Evolutionary conservation across 2,888 invertebrate species (phyloP).

Genomic region (Drosophila histrio): DNA sequence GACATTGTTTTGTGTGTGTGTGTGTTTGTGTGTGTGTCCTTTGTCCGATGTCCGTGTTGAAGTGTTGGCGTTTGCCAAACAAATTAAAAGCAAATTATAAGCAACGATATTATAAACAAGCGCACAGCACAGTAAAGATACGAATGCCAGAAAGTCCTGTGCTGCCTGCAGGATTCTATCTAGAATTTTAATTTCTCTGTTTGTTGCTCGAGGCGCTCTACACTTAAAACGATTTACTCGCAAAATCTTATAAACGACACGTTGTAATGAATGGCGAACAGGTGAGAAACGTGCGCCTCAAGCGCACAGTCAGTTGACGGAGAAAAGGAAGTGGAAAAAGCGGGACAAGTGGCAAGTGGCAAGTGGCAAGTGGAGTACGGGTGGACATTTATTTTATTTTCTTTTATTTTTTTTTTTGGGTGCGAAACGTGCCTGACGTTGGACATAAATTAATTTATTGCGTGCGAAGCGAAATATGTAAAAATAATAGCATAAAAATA

Average conservation of each 20-base stretch:
- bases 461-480: slow-evolving; percentile 73
- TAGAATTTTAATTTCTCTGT: slow-evolving; percentile 74
- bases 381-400: slow-evolving; percentile 14
- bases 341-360: neutral
- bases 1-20: slow-evolving; percentile 59
- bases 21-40: slow-evolving; percentile 2
- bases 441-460: slow-evolving; percentile 81
- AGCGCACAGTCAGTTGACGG: neutral
- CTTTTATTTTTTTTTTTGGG: slow-evolving; percentile 20
- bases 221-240: slow-evolving; percentile 78
- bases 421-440: slow-evolving; percentile 74
- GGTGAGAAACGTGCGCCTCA: slow-evolving; percentile 73
- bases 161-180: slow-evolving; percentile 29
- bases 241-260: slow-evolving; percentile 71
- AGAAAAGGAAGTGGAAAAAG: too few relatives aligned
- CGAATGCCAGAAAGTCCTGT: slow-evolving; percentile 21
- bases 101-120: slow-evolving; percentile 61
- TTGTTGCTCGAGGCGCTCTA: slow-evolving; percentile 27
- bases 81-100: slow-evolving; percentile 80
- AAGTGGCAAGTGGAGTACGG: slow-evolving; percentile 1
- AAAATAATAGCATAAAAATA: slow-evolving; percentile 60
- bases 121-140: slow-evolving; percentile 10
- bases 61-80: slow-evolving; percentile 81
- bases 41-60: slow-evolving; percentile 56
- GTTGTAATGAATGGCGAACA: slow-evolving; percentile 71